phyloP scores from a whole-genome alignment of 2,113 vertebrate genomes.

The Sus scrofa region T2T-Sscrofa CM000813.6:155075001-155075500 shows the following conservation, averaged over 20 bases:
- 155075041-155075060: neutral
- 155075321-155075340: too few species aligned
- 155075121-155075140: neutral
- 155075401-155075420: neutral
- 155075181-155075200: too few species aligned
- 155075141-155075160: too few species aligned
- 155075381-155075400: neutral
- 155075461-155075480: neutral
- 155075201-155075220: too few species aligned
- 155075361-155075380: conserved; percentile 15
- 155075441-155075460: neutral
- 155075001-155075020: neutral
- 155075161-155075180: too few species aligned
- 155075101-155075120: conserved; percentile 17
- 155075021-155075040: neutral
- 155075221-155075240: too few species aligned
- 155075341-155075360: neutral
- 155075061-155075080: neutral
- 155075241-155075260: too few species aligned
- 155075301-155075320: too few species aligned
- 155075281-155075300: too few species aligned
- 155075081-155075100: neutral
- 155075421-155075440: neutral
- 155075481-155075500: conserved; percentile 1
- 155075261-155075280: too few species aligned